Evolutionary conservation across 1,140 invertebrate species (phyloP).

Genomic region (Caenorhabditis latens): DNA sequence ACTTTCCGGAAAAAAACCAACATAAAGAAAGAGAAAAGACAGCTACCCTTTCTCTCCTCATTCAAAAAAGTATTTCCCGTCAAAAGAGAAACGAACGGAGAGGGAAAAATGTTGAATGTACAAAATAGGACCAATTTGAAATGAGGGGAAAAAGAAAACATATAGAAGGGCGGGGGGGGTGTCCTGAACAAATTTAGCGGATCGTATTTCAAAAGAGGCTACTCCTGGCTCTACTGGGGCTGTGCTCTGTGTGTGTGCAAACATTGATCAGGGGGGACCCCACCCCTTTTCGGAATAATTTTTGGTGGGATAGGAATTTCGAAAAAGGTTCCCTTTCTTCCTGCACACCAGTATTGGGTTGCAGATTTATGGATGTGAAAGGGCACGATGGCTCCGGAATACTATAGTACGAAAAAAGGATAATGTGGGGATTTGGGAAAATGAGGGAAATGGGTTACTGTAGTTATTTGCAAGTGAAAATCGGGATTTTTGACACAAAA

Average conservation of each 20-base stretch:
- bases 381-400: neutral
- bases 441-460: neutral
- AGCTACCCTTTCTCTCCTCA: no score
- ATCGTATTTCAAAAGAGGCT: slow-evolving; percentile 54
- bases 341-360: neutral
- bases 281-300: no score
- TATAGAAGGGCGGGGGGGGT: neutral
- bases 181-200: slow-evolving; percentile 44
- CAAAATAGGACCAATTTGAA: slow-evolving; percentile 37
- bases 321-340: neutral
- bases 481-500: no score
- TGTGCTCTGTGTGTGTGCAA: slow-evolving; percentile 51
- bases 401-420: neutral
- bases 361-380: slow-evolving; percentile 32
- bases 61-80: neutral
- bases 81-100: neutral
- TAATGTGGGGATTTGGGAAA: neutral
- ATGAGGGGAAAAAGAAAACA: neutral
- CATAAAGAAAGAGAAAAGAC: no score
- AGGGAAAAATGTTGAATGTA: neutral
- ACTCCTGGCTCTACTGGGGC: no score
- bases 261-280: slow-evolving; percentile 33
- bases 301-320: slow-evolving; percentile 21
- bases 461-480: no score
- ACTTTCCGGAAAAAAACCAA: no score